Percentiles rank a stretch among this genome's conserved stretches.
Evolutionary conservation across 2,797 vertebrate species (phyloP).

Genomic region (Novumbra hubbsi): DNA sequence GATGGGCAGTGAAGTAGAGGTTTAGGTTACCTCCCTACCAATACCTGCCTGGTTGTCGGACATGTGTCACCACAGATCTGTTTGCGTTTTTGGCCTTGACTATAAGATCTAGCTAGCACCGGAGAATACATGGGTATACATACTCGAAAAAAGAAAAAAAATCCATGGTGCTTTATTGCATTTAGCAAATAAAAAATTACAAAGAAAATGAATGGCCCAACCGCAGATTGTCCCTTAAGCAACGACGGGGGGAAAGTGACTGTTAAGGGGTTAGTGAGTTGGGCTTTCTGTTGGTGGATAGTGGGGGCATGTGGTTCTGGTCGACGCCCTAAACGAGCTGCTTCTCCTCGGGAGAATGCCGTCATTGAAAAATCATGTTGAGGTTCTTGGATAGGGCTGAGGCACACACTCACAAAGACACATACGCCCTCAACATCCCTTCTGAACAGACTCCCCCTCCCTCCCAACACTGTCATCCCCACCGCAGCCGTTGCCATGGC

Average conservation of each 20-base stretch:
- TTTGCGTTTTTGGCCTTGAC: too few relatives aligned
- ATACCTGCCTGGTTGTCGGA: background rate
- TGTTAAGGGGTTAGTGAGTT: background rate
- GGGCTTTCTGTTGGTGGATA: background rate
- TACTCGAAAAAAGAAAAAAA: too few relatives aligned
- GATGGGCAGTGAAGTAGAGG: background rate
- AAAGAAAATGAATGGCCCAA: too few relatives aligned
- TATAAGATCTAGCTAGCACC: too few relatives aligned
- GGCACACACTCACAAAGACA: background rate
- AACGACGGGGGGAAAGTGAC: background rate
- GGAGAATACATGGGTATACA: too few relatives aligned
- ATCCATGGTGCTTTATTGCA: too few relatives aligned
- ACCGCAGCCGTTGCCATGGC: slow-evolving; percentile 25
- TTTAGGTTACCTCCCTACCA: background rate
- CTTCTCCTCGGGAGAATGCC: slow-evolving; percentile 5
- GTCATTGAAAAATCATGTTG: slow-evolving; percentile 34
- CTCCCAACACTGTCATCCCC: slow-evolving; percentile 12
- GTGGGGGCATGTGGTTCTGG: slow-evolving; percentile 6
- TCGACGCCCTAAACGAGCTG: slow-evolving; percentile 1
- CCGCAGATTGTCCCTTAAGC: background rate
- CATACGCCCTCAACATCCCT: background rate
- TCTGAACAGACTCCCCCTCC: background rate
- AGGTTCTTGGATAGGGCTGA: slow-evolving; percentile 4
- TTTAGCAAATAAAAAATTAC: too few relatives aligned
- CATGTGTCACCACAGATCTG: slow-evolving; percentile 24